Base-by-base conservation (phyloP, 1,140 invertebrate species). In the Drosophila rhopaloa region DNA sequence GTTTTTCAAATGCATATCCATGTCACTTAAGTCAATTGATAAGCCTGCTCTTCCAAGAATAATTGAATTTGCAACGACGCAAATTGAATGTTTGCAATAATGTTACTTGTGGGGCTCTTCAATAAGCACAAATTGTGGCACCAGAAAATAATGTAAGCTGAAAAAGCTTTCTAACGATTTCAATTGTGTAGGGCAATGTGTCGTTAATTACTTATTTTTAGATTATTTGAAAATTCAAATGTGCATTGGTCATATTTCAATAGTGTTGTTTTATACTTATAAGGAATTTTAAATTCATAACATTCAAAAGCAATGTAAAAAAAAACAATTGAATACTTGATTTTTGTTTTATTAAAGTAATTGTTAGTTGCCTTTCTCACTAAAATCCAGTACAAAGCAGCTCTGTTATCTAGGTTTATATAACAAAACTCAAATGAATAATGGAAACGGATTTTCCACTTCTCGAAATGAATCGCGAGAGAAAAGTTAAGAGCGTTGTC, bases 1-100 rank as follows among this genome's bases (percentile, higher is more conserved):
- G 35, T 66, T 65, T 27, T 67, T 38, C 9, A 71, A 58, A 50
- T 53, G 65, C 66, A 70, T 71, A 44, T 56, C 14, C 11, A 19
- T 58, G 68, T 50, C 38, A 72, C 66, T 71, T 50, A 71, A 58
- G 66, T 72, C 68, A 72, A 72, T 72, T 72, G 68, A 72, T 72
- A 72, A 71, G 67, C 66, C 51, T 11, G 11, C 46, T 50, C 29
- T 50, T 41, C 53, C 43, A 14, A n/a, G 35, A 58, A 58, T 71
- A 71, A 72, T 72, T 71, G 38, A 71, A 71, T 72, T 72, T 48
- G 44, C 37, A 37, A 35, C 51, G 14, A 58, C 66, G 68, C 66
- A 72, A 72, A 71, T 58, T 57, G 44, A 72, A 46, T 58, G 50
- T 72, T 71, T 71, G 50, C 51, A n/a, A 58, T 58, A 41, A 19